Base-by-base conservation (phyloP, 2,113 vertebrate species). In the Capra hircus region DNA sequence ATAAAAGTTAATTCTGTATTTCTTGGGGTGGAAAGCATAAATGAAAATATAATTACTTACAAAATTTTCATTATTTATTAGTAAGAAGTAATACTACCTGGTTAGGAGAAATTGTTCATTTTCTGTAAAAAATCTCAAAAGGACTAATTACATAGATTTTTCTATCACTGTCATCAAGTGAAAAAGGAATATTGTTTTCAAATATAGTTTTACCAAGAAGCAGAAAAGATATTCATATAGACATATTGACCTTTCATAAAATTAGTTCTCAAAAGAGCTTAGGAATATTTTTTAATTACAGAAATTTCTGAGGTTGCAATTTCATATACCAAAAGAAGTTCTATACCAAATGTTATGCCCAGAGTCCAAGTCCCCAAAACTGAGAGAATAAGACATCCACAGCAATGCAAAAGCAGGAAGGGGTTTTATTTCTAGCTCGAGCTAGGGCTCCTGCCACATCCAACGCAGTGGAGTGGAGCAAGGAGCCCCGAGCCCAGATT, bases 21-120 rank as follows among this genome's bases (percentile, higher is more conserved):
- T 97, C 2, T 30, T 89, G 25, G 36, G 86, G 30, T 91, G 91
- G 14, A 3, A 52, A 81, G 48, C 45, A 90, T 33, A 96, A 92
- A 80, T 84, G 14, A 94, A 96, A 96, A 30, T 19, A 92, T 92
- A 93, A 78, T 53, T 40, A 82, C 11, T 36, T 95, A 67, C 0
- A 83, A 71, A 95, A 81, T 64, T 43, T 28, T 88, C 9, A 52
- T 93, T 85, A 91, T 85, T 97, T 88, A 74, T 93, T 97, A 52
- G 6, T 50, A 92, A 67, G 17, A 96, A 50, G 0, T 91, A 77
- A 77, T 88, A 55, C 23, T 74, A 88, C 77, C 1, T 88, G 11
- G 3, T 91, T 82, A 89, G 40, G 7, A 78, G 15, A 82, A 53
- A 96, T 67, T 90, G 62, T 84, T 94, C 33, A 67, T 92, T 53